Conservation (phyloP, 1,140 invertebrate species). For the Drosophila quadrilineata region DNA sequence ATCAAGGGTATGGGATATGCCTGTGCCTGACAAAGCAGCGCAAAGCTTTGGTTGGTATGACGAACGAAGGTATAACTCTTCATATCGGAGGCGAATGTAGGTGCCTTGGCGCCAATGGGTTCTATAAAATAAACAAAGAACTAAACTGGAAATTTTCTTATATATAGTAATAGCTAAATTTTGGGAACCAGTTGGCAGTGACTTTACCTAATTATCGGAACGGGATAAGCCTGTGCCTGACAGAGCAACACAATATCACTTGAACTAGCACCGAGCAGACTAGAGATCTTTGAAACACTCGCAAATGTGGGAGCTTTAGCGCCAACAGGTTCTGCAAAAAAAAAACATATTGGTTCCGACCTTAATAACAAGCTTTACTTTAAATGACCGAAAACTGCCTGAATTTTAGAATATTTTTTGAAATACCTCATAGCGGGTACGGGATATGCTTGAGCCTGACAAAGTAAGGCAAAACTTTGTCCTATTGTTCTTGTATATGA, state of each 20-base stretch:
- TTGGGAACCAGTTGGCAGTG: slow-evolving; percentile 64
- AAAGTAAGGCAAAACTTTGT: slow-evolving; percentile 86
- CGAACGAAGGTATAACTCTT: slow-evolving; percentile 85
- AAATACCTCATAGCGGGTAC: slow-evolving; percentile 81
- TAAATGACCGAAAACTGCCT: slow-evolving; percentile 52
- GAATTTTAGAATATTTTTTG: not conserved
- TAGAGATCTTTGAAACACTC: slow-evolving; percentile 84
- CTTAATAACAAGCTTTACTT: too few relatives aligned
- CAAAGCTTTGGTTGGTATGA: slow-evolving; percentile 82
- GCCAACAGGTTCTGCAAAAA: slow-evolving; percentile 1
- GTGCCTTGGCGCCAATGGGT: slow-evolving; percentile 87
- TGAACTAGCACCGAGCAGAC: slow-evolving; percentile 81
- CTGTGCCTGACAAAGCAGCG: slow-evolving; percentile 90
- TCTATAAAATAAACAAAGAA: slow-evolving; percentile 82
- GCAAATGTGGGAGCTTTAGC: slow-evolving; percentile 87
- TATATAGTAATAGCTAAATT: slow-evolving; percentile 72
- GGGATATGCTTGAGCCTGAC: slow-evolving; percentile 89
- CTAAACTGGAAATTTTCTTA: slow-evolving; percentile 9
- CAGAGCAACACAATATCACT: slow-evolving; percentile 85
- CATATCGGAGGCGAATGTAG: slow-evolving; percentile 85
- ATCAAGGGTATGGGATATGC: slow-evolving; percentile 85
- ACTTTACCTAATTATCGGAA: slow-evolving; percentile 83
- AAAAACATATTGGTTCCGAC: too few relatives aligned
- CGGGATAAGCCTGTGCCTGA: slow-evolving; percentile 88
- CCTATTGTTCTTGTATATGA: slow-evolving; percentile 53